A percentile compares a stretch with the other conserved stretches of the same genome.
Evolutionary conservation across 2,797 vertebrate species (phyloP).

Genomic region (Coluber constrictor): DNA sequence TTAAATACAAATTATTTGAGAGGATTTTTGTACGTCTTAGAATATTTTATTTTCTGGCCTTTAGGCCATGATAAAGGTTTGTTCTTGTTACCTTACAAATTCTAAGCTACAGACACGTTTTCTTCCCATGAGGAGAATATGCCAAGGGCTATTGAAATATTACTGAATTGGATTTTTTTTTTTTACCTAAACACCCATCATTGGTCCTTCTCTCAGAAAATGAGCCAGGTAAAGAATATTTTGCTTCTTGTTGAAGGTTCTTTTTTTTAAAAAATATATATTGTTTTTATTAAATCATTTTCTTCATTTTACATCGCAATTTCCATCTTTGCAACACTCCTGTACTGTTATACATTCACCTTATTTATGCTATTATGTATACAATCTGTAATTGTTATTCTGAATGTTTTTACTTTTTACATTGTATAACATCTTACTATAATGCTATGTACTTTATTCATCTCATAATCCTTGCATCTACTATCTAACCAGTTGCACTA

Average conservation of each 20-base stretch:
- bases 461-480: too few species aligned
- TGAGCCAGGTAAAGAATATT: not conserved
- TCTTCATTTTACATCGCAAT: too few species aligned
- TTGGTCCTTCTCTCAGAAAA: not conserved
- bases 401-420: too few species aligned
- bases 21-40: not conserved
- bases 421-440: too few species aligned
- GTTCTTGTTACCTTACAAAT: not conserved
- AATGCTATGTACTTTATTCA: too few species aligned
- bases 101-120: not conserved
- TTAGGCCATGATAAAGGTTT: not conserved
- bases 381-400: too few species aligned
- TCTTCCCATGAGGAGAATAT: not conserved
- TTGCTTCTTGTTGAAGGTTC: not conserved
- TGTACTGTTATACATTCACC: too few species aligned
- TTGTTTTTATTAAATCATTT: too few species aligned
- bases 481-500: too few species aligned
- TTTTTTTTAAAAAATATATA: not conserved
- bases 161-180: not conserved
- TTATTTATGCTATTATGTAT: too few species aligned
- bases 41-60: not conserved
- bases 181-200: not conserved
- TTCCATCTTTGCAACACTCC: too few species aligned
- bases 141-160: conserved; percentile 1
- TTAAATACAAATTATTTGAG: not conserved